Percentiles rank a stretch among this genome's conserved stretches.
Evolutionary conservation across 1,140 invertebrate species (phyloP).

Genomic region (Octopus sinensis): DNA sequence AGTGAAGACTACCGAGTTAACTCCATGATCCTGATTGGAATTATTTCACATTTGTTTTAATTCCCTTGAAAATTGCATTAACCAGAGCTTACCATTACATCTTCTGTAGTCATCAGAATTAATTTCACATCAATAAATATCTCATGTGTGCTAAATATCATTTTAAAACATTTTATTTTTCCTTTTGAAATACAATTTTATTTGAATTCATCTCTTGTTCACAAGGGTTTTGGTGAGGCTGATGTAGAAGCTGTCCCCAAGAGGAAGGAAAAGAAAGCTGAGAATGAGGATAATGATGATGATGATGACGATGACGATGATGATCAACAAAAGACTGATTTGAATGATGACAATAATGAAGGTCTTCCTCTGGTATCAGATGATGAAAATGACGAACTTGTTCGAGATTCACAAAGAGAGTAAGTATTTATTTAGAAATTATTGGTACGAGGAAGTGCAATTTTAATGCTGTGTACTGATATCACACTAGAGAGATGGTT

Average conservation of each 20-base stretch:
- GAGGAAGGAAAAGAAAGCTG: conserved; percentile 46
- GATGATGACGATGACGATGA: conserved; percentile 24
- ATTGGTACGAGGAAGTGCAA: too few species aligned
- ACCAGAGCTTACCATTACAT: too few species aligned
- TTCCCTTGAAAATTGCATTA: too few species aligned
- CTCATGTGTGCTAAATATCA: neutral
- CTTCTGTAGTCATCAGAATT: too few species aligned
- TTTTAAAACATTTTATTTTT: conserved; percentile 1
- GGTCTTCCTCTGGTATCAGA: conserved; percentile 36
- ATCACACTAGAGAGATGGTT: too few species aligned
- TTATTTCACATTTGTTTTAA: too few species aligned
- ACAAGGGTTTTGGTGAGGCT: conserved; percentile 54
- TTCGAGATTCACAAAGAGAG: conserved; percentile 23
- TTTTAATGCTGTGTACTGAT: too few species aligned
- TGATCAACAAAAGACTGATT: neutral
- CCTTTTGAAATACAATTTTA: conserved; percentile 12
- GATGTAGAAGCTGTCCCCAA: conserved; percentile 48
- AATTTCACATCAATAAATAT: too few species aligned
- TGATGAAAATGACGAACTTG: conserved; percentile 44
- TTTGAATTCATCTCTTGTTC: too few species aligned
- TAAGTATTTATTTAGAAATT: conserved; percentile 7
- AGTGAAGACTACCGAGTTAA: too few species aligned
- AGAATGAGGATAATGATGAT: conserved; percentile 19
- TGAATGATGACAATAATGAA: conserved; percentile 9
- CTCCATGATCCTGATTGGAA: too few species aligned